Evolutionary conservation across 2,113 vertebrate genomes (phyloP).

Genomic region (Pollachius pollachius): DNA sequence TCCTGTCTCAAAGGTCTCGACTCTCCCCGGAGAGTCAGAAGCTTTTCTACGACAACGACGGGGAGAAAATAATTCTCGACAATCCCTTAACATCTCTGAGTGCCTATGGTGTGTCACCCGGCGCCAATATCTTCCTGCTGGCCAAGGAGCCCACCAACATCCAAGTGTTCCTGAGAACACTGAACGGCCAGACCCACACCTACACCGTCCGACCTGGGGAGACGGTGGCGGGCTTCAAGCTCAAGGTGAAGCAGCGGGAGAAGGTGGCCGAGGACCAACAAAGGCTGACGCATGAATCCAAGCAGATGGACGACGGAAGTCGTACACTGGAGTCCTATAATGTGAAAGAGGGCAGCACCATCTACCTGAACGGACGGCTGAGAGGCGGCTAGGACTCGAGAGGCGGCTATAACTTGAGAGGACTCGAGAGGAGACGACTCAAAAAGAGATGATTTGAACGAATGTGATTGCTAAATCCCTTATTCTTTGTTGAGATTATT

Average conservation of each 20-base stretch:
- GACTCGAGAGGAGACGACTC: background rate
- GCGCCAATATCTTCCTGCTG: conserved; percentile 56
- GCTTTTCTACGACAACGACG: conserved; percentile 41
- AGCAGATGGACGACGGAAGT: conserved; percentile 28
- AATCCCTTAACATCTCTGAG: conserved; percentile 22
- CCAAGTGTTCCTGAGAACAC: conserved; percentile 65
- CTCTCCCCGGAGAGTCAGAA: background rate
- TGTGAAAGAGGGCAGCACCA: conserved; percentile 45
- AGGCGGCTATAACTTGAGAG: no score
- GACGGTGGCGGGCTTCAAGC: conserved; percentile 53
- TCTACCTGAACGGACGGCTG: conserved; percentile 50
- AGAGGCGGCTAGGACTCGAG: conserved; percentile 42
- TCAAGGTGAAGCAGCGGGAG: conserved; percentile 33
- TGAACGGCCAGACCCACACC: conserved; percentile 22
- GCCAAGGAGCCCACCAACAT: conserved; percentile 24
- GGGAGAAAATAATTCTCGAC: conserved; percentile 12
- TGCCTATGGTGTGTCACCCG: conserved; percentile 39
- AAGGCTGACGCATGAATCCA: conserved; percentile 50
- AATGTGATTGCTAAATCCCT: no score
- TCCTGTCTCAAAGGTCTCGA: conserved; percentile 4
- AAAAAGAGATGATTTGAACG: no score
- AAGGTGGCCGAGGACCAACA: conserved; percentile 46
- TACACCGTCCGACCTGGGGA: conserved; percentile 42
- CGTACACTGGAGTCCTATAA: conserved; percentile 53
- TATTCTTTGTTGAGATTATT: no score